Conservation (phyloP, 2,797 vertebrate genomes). For the Galago senegalensis region DNA sequence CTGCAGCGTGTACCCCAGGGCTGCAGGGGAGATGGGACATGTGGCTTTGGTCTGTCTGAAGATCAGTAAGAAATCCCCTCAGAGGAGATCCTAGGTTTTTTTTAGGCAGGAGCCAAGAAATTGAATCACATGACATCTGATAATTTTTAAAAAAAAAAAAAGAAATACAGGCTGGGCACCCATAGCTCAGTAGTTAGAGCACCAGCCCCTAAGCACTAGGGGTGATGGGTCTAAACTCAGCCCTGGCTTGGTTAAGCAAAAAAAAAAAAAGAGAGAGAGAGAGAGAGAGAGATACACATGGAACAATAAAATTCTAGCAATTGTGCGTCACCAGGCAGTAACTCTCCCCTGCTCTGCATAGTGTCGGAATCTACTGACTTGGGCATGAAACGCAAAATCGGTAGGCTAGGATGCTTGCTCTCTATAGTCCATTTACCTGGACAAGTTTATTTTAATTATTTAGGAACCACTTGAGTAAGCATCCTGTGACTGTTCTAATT, state of each 20-base stretch:
- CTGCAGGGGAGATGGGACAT: neutral
- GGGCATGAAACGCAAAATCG: neutral
- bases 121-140: slow-evolving; percentile 52
- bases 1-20: neutral
- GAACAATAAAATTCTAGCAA: slow-evolving; percentile 18
- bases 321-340: neutral
- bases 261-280: neutral
- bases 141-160: neutral
- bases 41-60: slow-evolving; percentile 29
- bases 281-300: neutral
- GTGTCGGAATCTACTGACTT: neutral
- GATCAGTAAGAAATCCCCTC: slow-evolving; percentile 74
- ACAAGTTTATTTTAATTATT: neutral
- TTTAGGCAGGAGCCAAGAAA: slow-evolving; percentile 66
- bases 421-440: neutral
- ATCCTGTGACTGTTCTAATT: neutral
- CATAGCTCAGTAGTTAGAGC: too few relatives aligned
- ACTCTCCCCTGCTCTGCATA: neutral
- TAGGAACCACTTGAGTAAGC: neutral
- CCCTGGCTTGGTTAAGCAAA: too few relatives aligned
- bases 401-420: neutral
- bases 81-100: slow-evolving; percentile 17
- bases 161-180: neutral
- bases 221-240: too few relatives aligned
- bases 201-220: too few relatives aligned